Evolutionary conservation across 1,140 invertebrate genomes (phyloP), one percentile per base, ranked within the genome.

Genomic region (Diorhabda sublineata): DNA sequence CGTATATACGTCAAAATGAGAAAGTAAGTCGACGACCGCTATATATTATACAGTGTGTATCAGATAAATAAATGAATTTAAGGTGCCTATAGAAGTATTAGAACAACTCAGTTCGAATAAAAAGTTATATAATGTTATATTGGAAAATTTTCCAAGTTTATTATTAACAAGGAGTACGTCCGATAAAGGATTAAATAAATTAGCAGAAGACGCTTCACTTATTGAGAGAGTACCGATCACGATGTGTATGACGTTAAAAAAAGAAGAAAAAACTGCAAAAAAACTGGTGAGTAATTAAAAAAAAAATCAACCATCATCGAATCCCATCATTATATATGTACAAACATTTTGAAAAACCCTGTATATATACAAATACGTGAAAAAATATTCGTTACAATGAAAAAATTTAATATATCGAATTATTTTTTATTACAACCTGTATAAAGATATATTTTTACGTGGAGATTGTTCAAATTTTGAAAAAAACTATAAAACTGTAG

Each of bases 81-180:
- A 89, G 88, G 83, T 89, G 7, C 88, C 89, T 41, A 77, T 87
- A 43, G 86, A 88, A 78, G 87, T 89, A 44, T 71, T 90, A 52
- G 87, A 91, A 72, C 85, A 86, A 45, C 75, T 92, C 2, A 85
- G 84, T 44, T 79, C 83, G 41, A 90, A 91, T 71, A 88, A 87
- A 69, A 85, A 85, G 57, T 78, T 91, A 0, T 91, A 90, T 77
- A 89, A 87, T 57, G 86, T 91, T 3, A 87, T 92, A 56, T 76
- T 91, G 58, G 88, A 90, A 72, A 91, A 91, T 73, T 91, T 91
- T 76, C 90, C 90, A 0, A 89, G 87, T 69, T 78, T 91, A 42
- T 74, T 91, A 42, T 79, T 86, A 7, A 86, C 87, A 60, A 82
- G 87, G 72, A 89, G 87, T 72, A 83, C 84, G 26, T 90, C 89